phyloP scores from a whole-genome alignment of 2,113 vertebrate genomes.

The Rhagologus leucostigma region DNA sequence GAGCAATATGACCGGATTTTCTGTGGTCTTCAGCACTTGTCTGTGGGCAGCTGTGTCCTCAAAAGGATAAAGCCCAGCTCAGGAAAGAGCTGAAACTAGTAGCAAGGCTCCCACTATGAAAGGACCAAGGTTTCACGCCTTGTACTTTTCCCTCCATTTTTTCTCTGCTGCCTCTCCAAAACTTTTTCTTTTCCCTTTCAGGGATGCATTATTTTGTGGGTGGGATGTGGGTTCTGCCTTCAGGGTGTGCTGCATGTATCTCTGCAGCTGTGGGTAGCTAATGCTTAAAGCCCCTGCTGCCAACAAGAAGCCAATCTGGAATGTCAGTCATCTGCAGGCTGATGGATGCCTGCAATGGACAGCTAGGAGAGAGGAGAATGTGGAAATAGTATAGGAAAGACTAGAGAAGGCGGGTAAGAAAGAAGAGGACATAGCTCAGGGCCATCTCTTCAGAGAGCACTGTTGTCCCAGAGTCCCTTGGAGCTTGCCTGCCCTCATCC shows the following conservation, averaged over 20 bases:
- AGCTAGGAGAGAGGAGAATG: neutral
- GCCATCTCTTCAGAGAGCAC: neutral
- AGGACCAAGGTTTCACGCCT: neutral
- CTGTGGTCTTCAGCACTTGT: neutral
- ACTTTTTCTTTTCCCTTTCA: neutral
- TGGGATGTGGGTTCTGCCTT: neutral
- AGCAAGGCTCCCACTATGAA: neutral
- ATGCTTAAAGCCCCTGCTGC: neutral
- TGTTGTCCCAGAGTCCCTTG: neutral
- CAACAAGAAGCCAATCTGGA: neutral
- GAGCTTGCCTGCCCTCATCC: neutral
- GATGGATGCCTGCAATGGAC: neutral
- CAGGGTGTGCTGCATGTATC: fast-evolving
- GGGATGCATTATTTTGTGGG: neutral
- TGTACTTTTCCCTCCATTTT: neutral
- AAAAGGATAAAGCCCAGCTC: neutral
- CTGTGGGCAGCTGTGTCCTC: neutral
- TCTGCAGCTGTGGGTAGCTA: neutral
- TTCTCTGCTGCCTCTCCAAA: neutral
- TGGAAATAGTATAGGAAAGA: neutral
- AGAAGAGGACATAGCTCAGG: neutral
- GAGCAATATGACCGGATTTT: neutral
- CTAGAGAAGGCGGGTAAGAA: neutral
- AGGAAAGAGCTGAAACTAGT: neutral
- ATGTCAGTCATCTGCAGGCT: neutral